Evolutionary conservation across 2,797 vertebrate genomes (phyloP).

Genomic region (Pelodytes ibericus): DNA sequence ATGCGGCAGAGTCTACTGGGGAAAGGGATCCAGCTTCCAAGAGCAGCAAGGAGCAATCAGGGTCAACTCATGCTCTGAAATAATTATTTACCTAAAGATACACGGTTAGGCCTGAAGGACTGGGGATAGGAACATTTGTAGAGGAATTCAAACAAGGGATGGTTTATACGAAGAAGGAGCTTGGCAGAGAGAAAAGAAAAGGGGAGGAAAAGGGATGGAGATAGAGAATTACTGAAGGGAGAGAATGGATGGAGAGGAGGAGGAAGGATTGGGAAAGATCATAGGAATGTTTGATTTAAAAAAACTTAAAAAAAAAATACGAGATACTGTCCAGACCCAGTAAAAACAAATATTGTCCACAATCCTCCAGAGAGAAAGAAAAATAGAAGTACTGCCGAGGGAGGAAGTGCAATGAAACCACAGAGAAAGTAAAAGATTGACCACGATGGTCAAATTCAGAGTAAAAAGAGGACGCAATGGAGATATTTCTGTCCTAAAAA

Average conservation of each 20-base stretch:
- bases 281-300: conserved; percentile 31
- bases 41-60: background rate
- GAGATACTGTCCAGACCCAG: background rate
- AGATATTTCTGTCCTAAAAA: background rate
- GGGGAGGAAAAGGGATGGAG: conserved; percentile 11
- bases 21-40: background rate
- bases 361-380: background rate
- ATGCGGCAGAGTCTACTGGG: background rate
- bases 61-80: background rate
- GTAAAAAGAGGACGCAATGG: background rate
- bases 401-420: background rate
- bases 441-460: no score
- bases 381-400: background rate
- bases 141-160: conserved; percentile 41
- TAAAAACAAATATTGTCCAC: background rate
- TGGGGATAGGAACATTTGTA: conserved; percentile 14
- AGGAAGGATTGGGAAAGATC: conserved; percentile 28
- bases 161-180: conserved; percentile 31
- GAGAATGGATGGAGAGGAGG: conserved; percentile 21
- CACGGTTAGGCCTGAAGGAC: background rate
- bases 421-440: background rate
- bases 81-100: background rate
- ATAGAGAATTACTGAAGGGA: conserved; percentile 13
- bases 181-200: conserved; percentile 46
- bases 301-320: conserved; percentile 1